Percentiles rank a stretch among this genome's conserved stretches.
Conservation (phyloP, 2,888 invertebrate species). For the Agriopis leucophaearia region DNA sequence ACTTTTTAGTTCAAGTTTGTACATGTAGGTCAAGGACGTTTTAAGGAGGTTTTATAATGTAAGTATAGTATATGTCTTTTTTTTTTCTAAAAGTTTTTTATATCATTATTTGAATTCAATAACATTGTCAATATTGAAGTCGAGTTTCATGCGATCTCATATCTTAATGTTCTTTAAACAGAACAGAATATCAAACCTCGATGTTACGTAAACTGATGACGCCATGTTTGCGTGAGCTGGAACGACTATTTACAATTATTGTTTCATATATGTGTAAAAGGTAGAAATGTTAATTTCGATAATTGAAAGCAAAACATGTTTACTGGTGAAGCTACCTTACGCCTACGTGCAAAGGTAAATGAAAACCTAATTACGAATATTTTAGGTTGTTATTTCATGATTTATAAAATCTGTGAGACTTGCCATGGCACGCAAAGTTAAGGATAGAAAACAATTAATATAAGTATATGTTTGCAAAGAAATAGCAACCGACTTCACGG, state of each 20-base stretch:
- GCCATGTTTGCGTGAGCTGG: constrained; percentile 41
- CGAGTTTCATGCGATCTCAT: background rate
- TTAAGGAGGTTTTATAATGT: too few relatives aligned
- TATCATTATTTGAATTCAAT: too few relatives aligned
- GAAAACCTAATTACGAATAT: background rate
- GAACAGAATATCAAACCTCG: constrained; percentile 24
- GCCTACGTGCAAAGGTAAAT: constrained; percentile 2
- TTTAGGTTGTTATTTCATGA: background rate
- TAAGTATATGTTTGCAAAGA: too few relatives aligned
- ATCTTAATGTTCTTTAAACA: background rate
- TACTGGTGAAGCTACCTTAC: constrained; percentile 16
- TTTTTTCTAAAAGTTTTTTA: too few relatives aligned
- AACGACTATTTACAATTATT: constrained; percentile 38
- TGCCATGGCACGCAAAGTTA: too few relatives aligned
- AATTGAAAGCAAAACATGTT: constrained; percentile 41
- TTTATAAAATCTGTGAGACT: too few relatives aligned
- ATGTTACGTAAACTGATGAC: constrained; percentile 38
- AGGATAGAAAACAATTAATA: too few relatives aligned
- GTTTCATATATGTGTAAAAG: constrained; percentile 38
- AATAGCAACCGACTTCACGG: too few relatives aligned
- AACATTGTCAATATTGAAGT: too few relatives aligned
- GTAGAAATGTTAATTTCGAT: constrained; percentile 38
- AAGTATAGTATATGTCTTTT: too few relatives aligned
- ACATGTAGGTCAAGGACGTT: too few relatives aligned
- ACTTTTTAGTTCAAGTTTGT: too few relatives aligned